phyloP scores from a whole-genome alignment of 2,113 vertebrate genomes.

The Microtus ochrogaster region DNA sequence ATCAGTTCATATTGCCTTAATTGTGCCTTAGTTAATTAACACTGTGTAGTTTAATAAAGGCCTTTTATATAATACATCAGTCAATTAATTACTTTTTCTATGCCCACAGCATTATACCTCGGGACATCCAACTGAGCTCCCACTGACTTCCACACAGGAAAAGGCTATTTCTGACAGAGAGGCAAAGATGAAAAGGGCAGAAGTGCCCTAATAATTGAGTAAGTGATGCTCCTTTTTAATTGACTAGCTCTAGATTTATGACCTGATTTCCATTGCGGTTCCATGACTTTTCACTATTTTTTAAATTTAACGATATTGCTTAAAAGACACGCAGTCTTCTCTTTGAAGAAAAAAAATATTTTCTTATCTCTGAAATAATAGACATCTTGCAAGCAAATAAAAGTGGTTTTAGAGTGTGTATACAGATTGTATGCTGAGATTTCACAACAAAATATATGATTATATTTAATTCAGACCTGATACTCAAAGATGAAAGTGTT shows the following conservation, averaged over 20 bases:
- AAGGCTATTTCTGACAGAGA: neutral
- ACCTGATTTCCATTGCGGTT: neutral
- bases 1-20: neutral
- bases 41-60: neutral
- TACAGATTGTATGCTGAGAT: neutral
- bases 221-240: neutral
- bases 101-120: neutral
- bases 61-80: neutral
- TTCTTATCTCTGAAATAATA: neutral
- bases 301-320: neutral
- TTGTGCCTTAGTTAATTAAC: neutral
- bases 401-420: neutral
- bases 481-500: neutral
- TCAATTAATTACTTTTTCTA: neutral
- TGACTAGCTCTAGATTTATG: neutral
- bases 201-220: neutral
- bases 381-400: neutral
- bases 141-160: neutral
- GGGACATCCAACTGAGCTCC: neutral
- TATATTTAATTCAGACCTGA: neutral
- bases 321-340: neutral
- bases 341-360: neutral
- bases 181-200: neutral
- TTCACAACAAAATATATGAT: neutral
- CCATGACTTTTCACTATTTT: neutral